Evolutionary conservation across 2,888 invertebrate genomes (phyloP).

Genomic region (Hoplodrina ambigua): DNA sequence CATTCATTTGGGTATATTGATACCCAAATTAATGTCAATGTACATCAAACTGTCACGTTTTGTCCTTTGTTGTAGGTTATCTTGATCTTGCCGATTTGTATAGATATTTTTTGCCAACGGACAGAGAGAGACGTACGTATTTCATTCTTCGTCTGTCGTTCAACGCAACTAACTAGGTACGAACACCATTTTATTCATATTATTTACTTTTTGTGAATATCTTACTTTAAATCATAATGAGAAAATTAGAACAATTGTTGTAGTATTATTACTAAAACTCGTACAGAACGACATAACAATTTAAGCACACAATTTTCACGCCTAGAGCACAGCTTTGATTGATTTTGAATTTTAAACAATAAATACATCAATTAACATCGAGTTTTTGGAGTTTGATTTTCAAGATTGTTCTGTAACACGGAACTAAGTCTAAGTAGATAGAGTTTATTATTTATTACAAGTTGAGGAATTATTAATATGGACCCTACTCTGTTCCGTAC

Average conservation of each 20-base stretch:
- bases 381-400: too few species aligned
- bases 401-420: too few species aligned
- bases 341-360: too few species aligned
- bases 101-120: background rate
- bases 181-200: background rate
- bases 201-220: background rate
- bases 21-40: slow-evolving; percentile 5
- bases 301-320: too few species aligned
- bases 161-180: background rate
- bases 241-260: background rate
- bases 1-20: slow-evolving; percentile 11
- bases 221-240: background rate
- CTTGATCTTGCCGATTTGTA: background rate
- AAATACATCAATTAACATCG: too few species aligned
- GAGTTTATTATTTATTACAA: too few species aligned
- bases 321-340: too few species aligned
- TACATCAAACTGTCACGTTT: background rate
- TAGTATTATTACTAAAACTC: background rate
- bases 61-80: background rate
- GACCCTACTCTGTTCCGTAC: too few species aligned
- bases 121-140: background rate
- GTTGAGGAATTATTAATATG: too few species aligned
- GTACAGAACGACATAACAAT: too few species aligned
- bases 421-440: too few species aligned
- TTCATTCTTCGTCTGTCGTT: background rate